Evolutionary conservation across 2,797 vertebrate species (phyloP).

Genomic region (Uromys caudimaculatus): DNA sequence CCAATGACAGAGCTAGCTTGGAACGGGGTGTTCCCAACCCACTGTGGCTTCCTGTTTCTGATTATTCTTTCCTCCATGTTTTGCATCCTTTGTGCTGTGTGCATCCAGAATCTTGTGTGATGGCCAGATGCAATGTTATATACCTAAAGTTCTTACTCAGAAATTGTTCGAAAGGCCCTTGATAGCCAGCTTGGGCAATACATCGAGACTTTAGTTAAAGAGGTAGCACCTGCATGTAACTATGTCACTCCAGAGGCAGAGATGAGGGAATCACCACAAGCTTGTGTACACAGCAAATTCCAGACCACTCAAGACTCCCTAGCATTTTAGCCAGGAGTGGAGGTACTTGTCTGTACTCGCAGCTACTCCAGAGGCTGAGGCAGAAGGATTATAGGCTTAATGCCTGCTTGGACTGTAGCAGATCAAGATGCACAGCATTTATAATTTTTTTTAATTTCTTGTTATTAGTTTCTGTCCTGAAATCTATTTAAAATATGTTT

Average conservation of each 20-base stretch:
- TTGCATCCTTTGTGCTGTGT: not conserved
- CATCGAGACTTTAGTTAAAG: not conserved
- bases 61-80: not conserved
- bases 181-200: not conserved
- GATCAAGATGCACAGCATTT: not conserved
- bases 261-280: not conserved
- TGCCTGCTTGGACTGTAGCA: not conserved
- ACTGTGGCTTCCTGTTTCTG: not conserved
- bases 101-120: not conserved
- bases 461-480: constrained; percentile 14
- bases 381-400: not conserved
- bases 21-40: too few relatives aligned
- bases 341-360: not conserved
- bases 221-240: not conserved
- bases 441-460: not conserved
- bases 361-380: not conserved
- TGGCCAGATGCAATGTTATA: not conserved
- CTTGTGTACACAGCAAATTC: not conserved
- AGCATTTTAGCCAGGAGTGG: not conserved
- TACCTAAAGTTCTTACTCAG: not conserved
- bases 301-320: not conserved
- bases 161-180: not conserved
- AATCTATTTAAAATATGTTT: constrained; percentile 26
- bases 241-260: not conserved
- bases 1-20: not conserved